Base-by-base conservation (phyloP, 2,797 vertebrate species). In the Poecilia velifera region DNA sequence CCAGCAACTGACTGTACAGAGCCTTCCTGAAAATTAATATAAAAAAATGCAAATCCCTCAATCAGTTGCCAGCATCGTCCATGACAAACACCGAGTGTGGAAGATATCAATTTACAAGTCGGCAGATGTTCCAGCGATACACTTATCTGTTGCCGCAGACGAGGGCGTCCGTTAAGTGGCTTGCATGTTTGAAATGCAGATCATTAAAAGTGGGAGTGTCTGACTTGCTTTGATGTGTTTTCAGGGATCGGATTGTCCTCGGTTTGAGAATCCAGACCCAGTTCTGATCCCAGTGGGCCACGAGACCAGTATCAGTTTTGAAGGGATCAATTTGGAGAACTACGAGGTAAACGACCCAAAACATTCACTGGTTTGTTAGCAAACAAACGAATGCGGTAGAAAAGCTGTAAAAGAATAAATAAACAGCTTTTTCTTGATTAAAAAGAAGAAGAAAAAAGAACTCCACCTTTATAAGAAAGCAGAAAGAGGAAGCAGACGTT, bases 191-290 rank as follows among this genome's bases (percentile, higher is more conserved):
- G 84, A 93, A 88, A 87, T 86, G 80, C 70, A 78, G 88, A 87
- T 83, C 70, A 83, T 71, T 62, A 4, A 75, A 83, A 82, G 76
- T 46, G 51, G 66, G 83, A 76, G 49, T 45, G n/a, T 83, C 81
- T 83, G 73, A 87, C 83, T 76, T 83, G 59, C 81, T 91, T 59
- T 64, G 31, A 74, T 83, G 68, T 88, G 78, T 85, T 83, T 79
- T 88, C 85, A 96, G 96, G 92, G 89, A 77, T 9, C 84, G 1
- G 92, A 83, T 47, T 97, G 96, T 92, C 96, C 96, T 20, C 91
- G 84, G 64, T 97, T 97, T 76, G 95, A 96, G 92, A 95, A 96
- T 82, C 96, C 96, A 1, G 92, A 95, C 80, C 96, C 96, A 1
- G 49, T 85, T 25, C 91, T 96, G 51, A 96, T 97, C 85, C 94